A percentile compares a stretch with the other conserved stretches of the same genome.
These are phyloP conservation scores for Andrena fulva DNA, from an alignment of 2,888 invertebrate genomes.

Conservation along the genomic window DNA sequence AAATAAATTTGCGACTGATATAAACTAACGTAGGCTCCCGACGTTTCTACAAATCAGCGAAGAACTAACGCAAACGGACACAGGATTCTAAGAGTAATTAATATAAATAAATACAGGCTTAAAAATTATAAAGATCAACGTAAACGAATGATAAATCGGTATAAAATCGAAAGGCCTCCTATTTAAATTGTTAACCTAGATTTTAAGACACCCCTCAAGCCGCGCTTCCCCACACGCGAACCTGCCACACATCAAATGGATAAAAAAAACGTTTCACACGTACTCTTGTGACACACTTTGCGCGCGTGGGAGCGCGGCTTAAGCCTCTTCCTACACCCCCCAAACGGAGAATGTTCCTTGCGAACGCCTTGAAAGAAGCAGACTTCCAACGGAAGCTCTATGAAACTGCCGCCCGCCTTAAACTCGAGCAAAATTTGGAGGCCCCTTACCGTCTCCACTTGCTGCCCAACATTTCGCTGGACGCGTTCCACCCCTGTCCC, in stretches of 20 bases:
- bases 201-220: neutral
- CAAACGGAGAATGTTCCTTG: neutral
- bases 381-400: neutral
- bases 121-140: constrained; percentile 8
- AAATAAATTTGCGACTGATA: constrained; percentile 1
- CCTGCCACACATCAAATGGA: no score
- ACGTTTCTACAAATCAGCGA: neutral
- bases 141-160: neutral
- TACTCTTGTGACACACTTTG: neutral
- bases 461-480: constrained; percentile 22
- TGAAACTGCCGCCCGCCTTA: neutral
- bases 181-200: neutral
- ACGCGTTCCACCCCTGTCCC: constrained; percentile 25
- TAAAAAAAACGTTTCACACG: neutral
- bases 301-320: neutral
- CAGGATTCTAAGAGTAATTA: neutral
- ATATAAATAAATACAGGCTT: constrained; percentile 5
- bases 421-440: constrained; percentile 7
- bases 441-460: constrained; percentile 42
- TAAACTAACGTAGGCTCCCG: neutral
- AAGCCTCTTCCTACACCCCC: neutral
- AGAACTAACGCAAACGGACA: neutral
- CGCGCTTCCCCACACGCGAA: no score
- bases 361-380: neutral
- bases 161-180: constrained; percentile 4